Conservation (phyloP, 2,797 vertebrate species). For the Emys orbicularis region DNA sequence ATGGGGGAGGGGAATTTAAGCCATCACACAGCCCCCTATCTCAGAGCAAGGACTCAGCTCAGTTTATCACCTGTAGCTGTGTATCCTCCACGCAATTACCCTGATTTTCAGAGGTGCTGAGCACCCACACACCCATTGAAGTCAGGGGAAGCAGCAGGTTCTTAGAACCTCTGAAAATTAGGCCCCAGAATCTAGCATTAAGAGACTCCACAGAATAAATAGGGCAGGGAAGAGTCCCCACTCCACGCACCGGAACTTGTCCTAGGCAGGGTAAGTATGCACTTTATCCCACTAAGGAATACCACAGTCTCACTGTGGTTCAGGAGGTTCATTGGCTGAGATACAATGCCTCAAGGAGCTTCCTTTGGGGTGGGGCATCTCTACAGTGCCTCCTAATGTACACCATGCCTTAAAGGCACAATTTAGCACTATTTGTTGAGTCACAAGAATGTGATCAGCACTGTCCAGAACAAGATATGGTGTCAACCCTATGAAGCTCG, state of each 20-base stretch:
- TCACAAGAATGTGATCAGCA: background rate
- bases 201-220: background rate
- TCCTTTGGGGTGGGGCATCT: background rate
- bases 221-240: background rate
- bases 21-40: too few relatives aligned
- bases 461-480: background rate
- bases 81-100: background rate
- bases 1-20: too few relatives aligned
- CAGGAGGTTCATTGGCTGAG: background rate
- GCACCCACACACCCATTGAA: background rate
- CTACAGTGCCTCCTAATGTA: background rate
- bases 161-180: background rate
- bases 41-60: background rate
- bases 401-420: background rate
- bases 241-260: rapidly evolving
- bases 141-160: background rate
- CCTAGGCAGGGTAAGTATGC: rapidly evolving
- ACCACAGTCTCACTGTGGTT: rapidly evolving
- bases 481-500: background rate
- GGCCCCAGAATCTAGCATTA: rapidly evolving
- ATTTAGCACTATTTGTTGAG: background rate
- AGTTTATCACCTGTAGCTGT: background rate
- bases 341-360: background rate
- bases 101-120: background rate
- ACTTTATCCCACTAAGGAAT: background rate